Conservation (phyloP, 2,797 vertebrate species). For the Sebastes taczanowskii region DNA sequence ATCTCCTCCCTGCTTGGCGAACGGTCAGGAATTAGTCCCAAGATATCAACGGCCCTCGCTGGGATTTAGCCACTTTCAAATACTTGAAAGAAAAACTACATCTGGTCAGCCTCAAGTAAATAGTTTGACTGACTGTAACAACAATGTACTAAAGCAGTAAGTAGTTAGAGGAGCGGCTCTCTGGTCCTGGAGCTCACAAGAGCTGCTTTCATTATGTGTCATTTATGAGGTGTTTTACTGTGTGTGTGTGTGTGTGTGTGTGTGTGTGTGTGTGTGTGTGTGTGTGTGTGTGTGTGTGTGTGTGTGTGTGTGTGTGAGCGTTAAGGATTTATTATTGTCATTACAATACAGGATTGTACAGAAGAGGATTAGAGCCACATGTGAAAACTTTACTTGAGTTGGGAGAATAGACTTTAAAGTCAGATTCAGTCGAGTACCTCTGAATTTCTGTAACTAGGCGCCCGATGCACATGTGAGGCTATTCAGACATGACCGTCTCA, state of each 20-base stretch:
- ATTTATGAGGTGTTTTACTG: conserved; percentile 55
- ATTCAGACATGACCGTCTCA: no score
- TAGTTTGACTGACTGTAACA: conserved; percentile 4
- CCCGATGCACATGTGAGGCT: no score
- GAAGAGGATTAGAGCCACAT: neutral
- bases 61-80: neutral
- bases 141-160: conserved; percentile 16
- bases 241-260: conserved; percentile 14
- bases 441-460: no score
- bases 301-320: neutral
- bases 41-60: neutral
- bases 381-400: neutral
- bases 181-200: neutral
- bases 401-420: neutral
- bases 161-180: conserved; percentile 24
- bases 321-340: neutral
- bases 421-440: no score
- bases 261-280: neutral
- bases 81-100: conserved; percentile 4
- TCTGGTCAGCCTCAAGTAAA: conserved; percentile 40
- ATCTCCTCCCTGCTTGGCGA: neutral
- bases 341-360: neutral
- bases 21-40: neutral
- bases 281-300: neutral
- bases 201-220: conserved; percentile 46